Percentiles rank a stretch among this genome's conserved stretches.
phyloP scores from a whole-genome alignment of 2,888 invertebrate species.

The Pelosia muscerda region DNA sequence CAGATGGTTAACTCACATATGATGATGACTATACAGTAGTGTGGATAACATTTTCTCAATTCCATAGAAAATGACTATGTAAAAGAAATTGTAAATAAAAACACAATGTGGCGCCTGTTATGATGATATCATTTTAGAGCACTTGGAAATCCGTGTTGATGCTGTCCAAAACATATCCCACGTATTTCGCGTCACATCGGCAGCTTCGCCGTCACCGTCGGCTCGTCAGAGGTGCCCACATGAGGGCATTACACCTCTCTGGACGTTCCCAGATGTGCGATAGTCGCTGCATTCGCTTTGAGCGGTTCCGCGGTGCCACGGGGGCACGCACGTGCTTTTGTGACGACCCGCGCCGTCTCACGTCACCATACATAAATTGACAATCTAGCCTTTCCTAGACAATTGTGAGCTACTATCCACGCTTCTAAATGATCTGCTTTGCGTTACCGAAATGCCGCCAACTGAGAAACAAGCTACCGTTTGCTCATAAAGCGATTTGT shows the following conservation, averaged over 20 bases:
- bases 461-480: slow-evolving; percentile 30
- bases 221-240: slow-evolving; percentile 82
- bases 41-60: background rate
- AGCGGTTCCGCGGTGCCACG: slow-evolving; percentile 69
- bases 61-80: background rate
- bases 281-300: slow-evolving; percentile 71
- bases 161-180: slow-evolving; percentile 78
- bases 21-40: background rate
- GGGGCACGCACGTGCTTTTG: slow-evolving; percentile 84
- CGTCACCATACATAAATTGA: slow-evolving; percentile 79
- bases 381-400: slow-evolving; percentile 71
- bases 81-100: slow-evolving; percentile 21
- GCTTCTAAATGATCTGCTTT: slow-evolving; percentile 57
- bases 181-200: slow-evolving; percentile 70
- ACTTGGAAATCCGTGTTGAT: slow-evolving; percentile 67
- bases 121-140: slow-evolving; percentile 60
- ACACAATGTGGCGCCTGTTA: slow-evolving; percentile 64
- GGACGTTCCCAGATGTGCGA: slow-evolving; percentile 72
- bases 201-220: slow-evolving; percentile 68
- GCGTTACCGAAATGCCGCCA: slow-evolving; percentile 54
- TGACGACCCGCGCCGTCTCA: slow-evolving; percentile 71
- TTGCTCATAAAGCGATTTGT: slow-evolving; percentile 37
- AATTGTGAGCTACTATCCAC: slow-evolving; percentile 53
- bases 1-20: no score
- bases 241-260: slow-evolving; percentile 80